phyloP scores from a whole-genome alignment of 2,797 vertebrate species.

The Schizothorax lantsangensis region DNA sequence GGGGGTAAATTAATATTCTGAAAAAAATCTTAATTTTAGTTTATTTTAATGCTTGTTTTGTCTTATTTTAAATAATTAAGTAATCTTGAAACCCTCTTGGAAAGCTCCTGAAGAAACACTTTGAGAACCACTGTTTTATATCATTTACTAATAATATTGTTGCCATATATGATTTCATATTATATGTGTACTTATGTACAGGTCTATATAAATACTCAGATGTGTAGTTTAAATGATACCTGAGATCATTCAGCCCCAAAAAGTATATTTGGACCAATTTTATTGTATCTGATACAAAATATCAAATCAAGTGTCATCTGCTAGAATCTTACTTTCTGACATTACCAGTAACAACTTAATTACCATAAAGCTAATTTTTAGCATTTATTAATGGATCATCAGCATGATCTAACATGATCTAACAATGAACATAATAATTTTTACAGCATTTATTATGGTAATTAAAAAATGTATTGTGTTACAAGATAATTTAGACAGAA shows the following conservation, averaged over 20 bases:
- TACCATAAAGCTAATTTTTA: neutral
- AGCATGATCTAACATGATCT: neutral
- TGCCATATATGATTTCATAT: neutral
- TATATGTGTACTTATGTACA: neutral
- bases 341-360: neutral
- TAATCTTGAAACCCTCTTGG: neutral
- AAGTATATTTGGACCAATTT: neutral
- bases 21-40: neutral
- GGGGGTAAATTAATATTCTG: neutral
- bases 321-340: neutral
- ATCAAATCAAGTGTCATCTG: neutral
- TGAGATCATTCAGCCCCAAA: neutral
- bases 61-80: neutral
- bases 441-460: neutral
- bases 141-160: neutral
- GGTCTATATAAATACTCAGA: neutral
- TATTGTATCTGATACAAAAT: neutral
- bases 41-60: neutral
- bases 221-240: neutral
- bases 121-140: neutral
- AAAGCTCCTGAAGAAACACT: neutral
- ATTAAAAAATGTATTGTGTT: neutral
- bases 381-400: neutral
- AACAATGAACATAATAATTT: neutral
- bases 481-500: neutral